phyloP scores from a whole-genome alignment of 2,888 invertebrate genomes.

The Oithona nana region DNA sequence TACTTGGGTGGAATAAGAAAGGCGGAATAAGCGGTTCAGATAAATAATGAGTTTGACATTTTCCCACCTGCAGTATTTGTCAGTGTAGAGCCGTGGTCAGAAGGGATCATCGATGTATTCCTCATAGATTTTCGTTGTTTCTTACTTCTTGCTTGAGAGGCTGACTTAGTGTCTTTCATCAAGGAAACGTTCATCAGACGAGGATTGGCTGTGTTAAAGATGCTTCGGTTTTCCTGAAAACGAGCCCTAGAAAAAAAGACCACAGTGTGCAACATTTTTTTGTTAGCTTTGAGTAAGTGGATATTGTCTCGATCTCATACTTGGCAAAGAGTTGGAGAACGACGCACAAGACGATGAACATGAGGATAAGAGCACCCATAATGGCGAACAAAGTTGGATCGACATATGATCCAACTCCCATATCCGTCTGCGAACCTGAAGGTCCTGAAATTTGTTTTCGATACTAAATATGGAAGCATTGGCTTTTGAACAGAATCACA shows the following conservation, averaged over 20 bases:
- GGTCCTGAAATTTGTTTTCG: not conserved
- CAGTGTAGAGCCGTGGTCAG: too few species aligned
- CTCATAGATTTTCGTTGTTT: too few species aligned
- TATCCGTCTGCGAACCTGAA: not conserved
- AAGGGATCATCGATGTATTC: too few species aligned
- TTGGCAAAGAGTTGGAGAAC: conserved; percentile 77
- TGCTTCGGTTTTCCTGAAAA: conserved; percentile 76
- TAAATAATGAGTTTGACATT: too few species aligned
- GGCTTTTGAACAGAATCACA: not conserved
- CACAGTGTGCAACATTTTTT: too few species aligned
- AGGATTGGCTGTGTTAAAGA: conserved; percentile 84
- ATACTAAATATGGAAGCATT: not conserved
- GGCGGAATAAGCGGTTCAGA: too few species aligned
- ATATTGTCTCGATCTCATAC: conserved; percentile 32
- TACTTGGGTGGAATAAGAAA: too few species aligned
- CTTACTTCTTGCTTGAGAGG: too few species aligned
- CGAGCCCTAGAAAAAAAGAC: conserved; percentile 54
- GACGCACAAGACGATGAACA: conserved; percentile 83
- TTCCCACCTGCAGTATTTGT: too few species aligned
- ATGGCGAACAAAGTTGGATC: conserved; percentile 22
- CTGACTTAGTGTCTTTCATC: conserved; percentile 21
- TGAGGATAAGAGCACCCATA: conserved; percentile 33
- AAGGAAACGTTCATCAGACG: conserved; percentile 61
- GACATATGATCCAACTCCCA: conserved; percentile 7
- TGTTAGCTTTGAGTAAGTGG: too few species aligned